Percentiles rank a stretch among this genome's conserved stretches.
These are phyloP conservation scores for Lucilia sericata DNA, from an alignment of 1,140 invertebrate genomes.

Conservation along the genomic window DNA sequence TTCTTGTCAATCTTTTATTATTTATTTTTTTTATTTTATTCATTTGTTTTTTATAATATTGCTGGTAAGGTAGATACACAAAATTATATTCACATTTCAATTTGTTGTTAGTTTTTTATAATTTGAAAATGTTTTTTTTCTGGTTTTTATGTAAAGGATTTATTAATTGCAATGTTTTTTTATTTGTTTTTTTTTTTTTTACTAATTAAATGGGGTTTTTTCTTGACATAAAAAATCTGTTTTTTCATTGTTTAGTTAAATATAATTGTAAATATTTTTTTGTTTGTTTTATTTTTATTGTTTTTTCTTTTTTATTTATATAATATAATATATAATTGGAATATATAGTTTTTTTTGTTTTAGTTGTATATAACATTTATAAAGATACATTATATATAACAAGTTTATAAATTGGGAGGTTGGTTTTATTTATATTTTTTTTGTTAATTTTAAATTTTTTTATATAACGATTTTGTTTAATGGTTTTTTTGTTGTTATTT, in stretches of 20 bases:
- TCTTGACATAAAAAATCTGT: conserved; percentile 34
- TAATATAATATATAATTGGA: conserved; percentile 43
- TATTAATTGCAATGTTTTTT: background rate
- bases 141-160: background rate
- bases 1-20: conserved; percentile 6
- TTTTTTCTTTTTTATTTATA: conserved; percentile 20
- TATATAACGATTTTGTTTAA: conserved; percentile 16
- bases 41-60: conserved; percentile 26
- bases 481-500: background rate
- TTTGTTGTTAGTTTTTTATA: background rate
- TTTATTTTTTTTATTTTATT: conserved; percentile 24
- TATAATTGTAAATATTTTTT: conserved; percentile 44
- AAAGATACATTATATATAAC: conserved; percentile 42
- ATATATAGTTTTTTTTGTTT: conserved; percentile 26
- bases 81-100: conserved; percentile 36
- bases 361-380: conserved; percentile 43
- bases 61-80: conserved; percentile 40
- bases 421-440: background rate
- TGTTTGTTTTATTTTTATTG: conserved; percentile 8
- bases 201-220: conserved; percentile 35
- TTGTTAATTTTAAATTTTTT: conserved; percentile 11
- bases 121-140: conserved; percentile 5
- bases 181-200: background rate
- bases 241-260: conserved; percentile 32
- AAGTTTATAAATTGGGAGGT: conserved; percentile 41